Conservation (phyloP, 2,888 invertebrate genomes). For the Nephrocerus scutellatus region DNA sequence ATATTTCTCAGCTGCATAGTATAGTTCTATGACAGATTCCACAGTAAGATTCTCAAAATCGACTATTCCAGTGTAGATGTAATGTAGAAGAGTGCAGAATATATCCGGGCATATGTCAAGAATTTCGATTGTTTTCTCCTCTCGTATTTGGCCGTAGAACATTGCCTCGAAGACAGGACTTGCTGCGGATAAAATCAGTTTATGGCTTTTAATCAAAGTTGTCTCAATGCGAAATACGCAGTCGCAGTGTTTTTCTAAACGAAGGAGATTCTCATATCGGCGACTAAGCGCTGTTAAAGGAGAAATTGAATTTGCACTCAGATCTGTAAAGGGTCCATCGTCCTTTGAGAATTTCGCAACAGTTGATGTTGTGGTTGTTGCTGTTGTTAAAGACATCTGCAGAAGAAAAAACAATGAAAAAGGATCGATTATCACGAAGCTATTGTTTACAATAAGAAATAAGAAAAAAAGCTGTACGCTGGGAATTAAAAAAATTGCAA, state of each 20-base stretch:
- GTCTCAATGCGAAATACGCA: conserved; percentile 42
- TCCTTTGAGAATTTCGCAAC: background rate
- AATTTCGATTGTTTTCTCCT: conserved; percentile 49
- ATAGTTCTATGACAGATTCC: conserved; percentile 42
- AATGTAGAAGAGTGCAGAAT: conserved; percentile 45
- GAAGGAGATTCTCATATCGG: conserved; percentile 39
- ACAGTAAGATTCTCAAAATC: conserved; percentile 33
- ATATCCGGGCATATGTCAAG: conserved; percentile 46
- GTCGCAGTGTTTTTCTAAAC: conserved; percentile 40
- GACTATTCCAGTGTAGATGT: conserved; percentile 40
- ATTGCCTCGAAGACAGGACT: conserved; percentile 86
- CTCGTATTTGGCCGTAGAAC: conserved; percentile 65
- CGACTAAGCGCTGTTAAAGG: conserved; percentile 27
- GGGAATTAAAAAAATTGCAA: too few relatives aligned
- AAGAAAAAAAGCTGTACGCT: too few relatives aligned
- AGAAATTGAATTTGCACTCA: conserved; percentile 14
- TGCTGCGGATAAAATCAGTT: conserved; percentile 72
- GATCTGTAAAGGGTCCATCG: conserved; percentile 3
- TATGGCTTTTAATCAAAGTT: conserved; percentile 63
- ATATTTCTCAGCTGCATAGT: conserved; percentile 46
- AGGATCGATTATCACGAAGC: conserved; percentile 1
- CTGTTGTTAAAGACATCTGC: conserved; percentile 25
- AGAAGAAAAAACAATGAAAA: conserved; percentile 7
- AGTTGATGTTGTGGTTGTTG: too few relatives aligned
- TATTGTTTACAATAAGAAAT: background rate